Evolutionary conservation across 2,797 vertebrate genomes (phyloP).

Genomic region (Takifugu rubripes): DNA sequence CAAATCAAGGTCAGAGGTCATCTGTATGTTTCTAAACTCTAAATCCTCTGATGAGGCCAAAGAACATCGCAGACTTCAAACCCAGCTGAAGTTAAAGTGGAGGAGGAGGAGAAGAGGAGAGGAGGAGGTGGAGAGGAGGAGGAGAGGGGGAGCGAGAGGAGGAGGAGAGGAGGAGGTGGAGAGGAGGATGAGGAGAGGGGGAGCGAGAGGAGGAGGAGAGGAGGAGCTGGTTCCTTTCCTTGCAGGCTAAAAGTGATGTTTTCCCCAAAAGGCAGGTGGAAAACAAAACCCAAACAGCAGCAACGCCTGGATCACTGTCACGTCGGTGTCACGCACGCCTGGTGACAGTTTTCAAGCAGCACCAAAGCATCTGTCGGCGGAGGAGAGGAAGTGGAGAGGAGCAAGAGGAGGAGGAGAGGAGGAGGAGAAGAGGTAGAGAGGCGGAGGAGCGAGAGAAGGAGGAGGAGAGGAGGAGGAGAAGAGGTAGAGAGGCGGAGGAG

Average conservation of each 20-base stretch:
- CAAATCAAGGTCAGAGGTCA: no score
- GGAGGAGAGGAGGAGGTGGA: neutral
- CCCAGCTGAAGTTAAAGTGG: neutral
- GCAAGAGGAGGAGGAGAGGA: no score
- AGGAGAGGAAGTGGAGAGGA: neutral
- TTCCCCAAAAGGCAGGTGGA: neutral
- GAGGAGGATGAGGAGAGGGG: no score
- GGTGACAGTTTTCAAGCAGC: neutral
- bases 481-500: no score
- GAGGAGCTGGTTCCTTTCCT: neutral
- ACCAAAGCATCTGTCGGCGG: neutral
- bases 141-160: no score
- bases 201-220: no score
- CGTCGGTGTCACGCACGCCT: neutral
- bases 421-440: neutral
- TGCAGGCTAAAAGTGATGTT: conserved; percentile 2
- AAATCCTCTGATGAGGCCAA: no score
- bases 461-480: no score
- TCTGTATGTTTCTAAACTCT: no score
- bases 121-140: no score
- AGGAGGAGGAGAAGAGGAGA: neutral
- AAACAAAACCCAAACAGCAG: neutral
- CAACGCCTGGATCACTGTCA: neutral
- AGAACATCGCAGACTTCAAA: neutral
- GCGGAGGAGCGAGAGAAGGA: no score